Conservation (phyloP, 2,888 invertebrate species). For the Globia sparganii region DNA sequence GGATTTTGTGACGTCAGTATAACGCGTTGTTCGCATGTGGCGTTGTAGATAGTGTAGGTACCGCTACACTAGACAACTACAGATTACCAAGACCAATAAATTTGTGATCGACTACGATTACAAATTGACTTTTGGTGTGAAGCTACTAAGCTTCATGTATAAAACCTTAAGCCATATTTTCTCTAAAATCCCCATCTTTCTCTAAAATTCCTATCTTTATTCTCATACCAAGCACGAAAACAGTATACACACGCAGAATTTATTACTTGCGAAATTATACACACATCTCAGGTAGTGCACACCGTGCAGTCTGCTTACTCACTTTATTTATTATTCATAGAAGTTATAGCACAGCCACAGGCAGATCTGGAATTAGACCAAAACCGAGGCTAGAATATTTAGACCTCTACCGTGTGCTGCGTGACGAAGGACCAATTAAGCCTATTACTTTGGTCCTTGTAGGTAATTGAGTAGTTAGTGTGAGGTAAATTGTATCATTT, state of each 20-base stretch:
- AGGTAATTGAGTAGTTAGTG: slow-evolving; percentile 13
- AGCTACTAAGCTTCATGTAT: background rate
- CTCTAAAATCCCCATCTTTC: background rate
- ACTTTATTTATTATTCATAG: slow-evolving; percentile 55
- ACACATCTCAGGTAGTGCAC: slow-evolving; percentile 25
- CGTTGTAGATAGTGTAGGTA: too few species aligned
- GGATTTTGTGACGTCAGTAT: too few species aligned
- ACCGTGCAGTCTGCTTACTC: slow-evolving; percentile 38
- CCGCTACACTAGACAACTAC: too few species aligned
- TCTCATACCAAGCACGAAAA: background rate
- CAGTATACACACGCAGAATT: slow-evolving; percentile 9
- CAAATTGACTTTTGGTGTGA: background rate
- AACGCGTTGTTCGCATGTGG: too few species aligned
- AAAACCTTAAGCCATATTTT: background rate
- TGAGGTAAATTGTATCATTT: background rate
- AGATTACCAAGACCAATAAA: background rate
- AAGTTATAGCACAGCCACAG: slow-evolving; percentile 45
- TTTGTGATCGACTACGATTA: background rate
- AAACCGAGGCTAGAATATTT: slow-evolving; percentile 48
- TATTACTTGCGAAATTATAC: slow-evolving; percentile 23
- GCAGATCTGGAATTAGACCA: slow-evolving; percentile 56
- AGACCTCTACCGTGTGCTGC: slow-evolving; percentile 11
- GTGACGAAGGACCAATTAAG: slow-evolving; percentile 40
- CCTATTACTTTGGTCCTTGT: slow-evolving; percentile 36
- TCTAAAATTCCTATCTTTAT: too few species aligned